These are phyloP conservation scores for Aphelinus certus DNA, from an alignment of 1,140 invertebrate species.

Conservation along the genomic window DNA sequence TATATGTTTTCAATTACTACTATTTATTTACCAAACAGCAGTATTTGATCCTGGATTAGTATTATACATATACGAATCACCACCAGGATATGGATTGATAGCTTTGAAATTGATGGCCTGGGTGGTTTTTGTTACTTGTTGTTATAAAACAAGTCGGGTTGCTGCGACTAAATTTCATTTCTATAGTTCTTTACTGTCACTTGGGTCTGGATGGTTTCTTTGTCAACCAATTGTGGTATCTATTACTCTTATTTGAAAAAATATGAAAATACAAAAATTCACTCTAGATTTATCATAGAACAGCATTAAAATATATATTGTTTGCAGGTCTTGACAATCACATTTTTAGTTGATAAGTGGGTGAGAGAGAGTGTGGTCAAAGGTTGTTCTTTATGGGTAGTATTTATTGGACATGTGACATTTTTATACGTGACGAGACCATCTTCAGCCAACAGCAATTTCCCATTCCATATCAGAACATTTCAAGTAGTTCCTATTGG, in stretches of 20 bases:
- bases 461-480: slow-evolving; percentile 60
- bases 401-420: slow-evolving; percentile 80
- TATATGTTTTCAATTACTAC: slow-evolving; percentile 67
- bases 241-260: slow-evolving; percentile 13
- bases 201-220: slow-evolving; percentile 72
- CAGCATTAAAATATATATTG: slow-evolving; percentile 45
- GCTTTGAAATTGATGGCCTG: slow-evolving; percentile 80
- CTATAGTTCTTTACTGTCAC: slow-evolving; percentile 84
- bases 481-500: slow-evolving; percentile 55
- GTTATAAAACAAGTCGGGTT: slow-evolving; percentile 52
- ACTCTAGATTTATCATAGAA: too few species aligned
- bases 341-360: slow-evolving; percentile 87
- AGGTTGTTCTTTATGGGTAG: slow-evolving; percentile 79
- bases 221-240: slow-evolving; percentile 55
- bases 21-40: slow-evolving; percentile 83
- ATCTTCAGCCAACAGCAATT: slow-evolving; percentile 52
- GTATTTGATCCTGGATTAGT: slow-evolving; percentile 91
- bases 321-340: slow-evolving; percentile 83
- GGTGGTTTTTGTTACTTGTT: slow-evolving; percentile 85
- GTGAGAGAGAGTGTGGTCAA: slow-evolving; percentile 89
- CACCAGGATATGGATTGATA: slow-evolving; percentile 86
- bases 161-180: slow-evolving; percentile 66
- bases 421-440: slow-evolving; percentile 72
- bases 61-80: slow-evolving; percentile 89
- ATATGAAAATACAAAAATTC: not conserved